Evolutionary conservation across 2,797 vertebrate species (phyloP).

Genomic region (Pangasius krempfi): DNA sequence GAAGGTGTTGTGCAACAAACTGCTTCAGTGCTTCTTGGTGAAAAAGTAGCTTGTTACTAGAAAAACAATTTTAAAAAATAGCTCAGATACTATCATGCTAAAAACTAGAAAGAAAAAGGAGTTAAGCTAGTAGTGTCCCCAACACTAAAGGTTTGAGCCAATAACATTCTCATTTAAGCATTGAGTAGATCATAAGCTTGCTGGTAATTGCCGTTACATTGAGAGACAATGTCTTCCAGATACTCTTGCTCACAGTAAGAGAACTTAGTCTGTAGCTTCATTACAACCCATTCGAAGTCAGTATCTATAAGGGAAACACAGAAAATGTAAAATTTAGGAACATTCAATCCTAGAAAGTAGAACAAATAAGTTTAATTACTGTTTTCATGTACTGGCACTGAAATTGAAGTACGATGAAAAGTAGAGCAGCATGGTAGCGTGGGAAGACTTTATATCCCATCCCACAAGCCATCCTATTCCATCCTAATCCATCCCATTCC

Average conservation of each 20-base stretch:
- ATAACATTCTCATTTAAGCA: slow-evolving; percentile 24
- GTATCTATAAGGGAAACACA: slow-evolving; percentile 56
- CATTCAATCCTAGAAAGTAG: slow-evolving; percentile 3
- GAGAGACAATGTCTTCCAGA: slow-evolving; percentile 69
- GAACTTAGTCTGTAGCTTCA: slow-evolving; percentile 65
- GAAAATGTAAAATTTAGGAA: slow-evolving; percentile 19
- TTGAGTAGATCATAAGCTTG: slow-evolving; percentile 64
- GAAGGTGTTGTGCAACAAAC: not conserved
- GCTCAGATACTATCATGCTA: not conserved
- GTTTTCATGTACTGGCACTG: not conserved
- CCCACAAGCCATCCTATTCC: slow-evolving; percentile 25
- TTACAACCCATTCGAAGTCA: slow-evolving; percentile 63
- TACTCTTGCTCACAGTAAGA: slow-evolving; percentile 57
- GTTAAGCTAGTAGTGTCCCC: not conserved
- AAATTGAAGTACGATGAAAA: slow-evolving; percentile 4
- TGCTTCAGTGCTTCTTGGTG: not conserved
- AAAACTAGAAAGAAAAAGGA: not conserved
- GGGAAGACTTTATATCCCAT: slow-evolving; percentile 6
- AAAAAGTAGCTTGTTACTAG: not conserved
- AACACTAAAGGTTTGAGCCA: not conserved
- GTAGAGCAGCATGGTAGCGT: not conserved
- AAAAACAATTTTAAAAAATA: not conserved
- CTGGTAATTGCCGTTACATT: slow-evolving; percentile 66
- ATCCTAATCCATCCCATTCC: slow-evolving; percentile 29
- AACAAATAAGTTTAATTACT: slow-evolving; percentile 5